These are phyloP conservation scores for Hepsetus odoe DNA, from an alignment of 2,113 vertebrate species.

Conservation along the genomic window DNA sequence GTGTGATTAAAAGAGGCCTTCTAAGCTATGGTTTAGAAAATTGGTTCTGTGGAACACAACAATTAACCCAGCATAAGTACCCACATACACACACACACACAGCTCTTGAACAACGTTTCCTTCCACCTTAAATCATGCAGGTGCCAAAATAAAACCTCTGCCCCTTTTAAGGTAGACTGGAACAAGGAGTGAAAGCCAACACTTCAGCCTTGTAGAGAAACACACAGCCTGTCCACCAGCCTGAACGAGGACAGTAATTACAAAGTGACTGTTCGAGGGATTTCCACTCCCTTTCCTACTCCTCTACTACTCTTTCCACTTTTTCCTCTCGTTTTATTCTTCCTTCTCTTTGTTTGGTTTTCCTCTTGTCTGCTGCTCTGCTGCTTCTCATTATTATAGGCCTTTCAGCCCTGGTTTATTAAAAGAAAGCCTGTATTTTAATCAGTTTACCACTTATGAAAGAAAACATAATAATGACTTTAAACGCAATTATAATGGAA, in stretches of 20 bases:
- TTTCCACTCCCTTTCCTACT: neutral
- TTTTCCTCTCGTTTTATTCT: neutral
- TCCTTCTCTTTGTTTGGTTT: neutral
- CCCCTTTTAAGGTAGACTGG: too few relatives aligned
- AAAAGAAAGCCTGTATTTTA: too few relatives aligned
- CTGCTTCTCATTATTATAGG: too few relatives aligned
- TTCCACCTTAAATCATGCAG: neutral
- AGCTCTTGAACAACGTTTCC: neutral
- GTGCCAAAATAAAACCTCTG: neutral
- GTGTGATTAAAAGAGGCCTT: conserved; percentile 21
- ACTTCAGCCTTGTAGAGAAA: neutral
- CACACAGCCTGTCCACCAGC: neutral
- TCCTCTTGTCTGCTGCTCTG: neutral
- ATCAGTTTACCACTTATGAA: too few relatives aligned
- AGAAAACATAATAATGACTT: too few relatives aligned
- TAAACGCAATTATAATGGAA: too few relatives aligned
- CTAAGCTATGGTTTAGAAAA: conserved; percentile 51
- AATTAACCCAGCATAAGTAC: conserved; percentile 39
- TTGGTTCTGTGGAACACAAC: conserved; percentile 43
- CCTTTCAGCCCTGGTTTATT: too few relatives aligned
- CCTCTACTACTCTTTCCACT: neutral
- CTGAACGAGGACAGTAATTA: too few relatives aligned
- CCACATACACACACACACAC: neutral
- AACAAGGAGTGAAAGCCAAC: too few relatives aligned
- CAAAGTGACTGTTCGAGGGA: neutral